Evolutionary conservation across 2,888 invertebrate species (phyloP), one percentile per base, ranked within the genome.

Genomic region (Altica lythri): DNA sequence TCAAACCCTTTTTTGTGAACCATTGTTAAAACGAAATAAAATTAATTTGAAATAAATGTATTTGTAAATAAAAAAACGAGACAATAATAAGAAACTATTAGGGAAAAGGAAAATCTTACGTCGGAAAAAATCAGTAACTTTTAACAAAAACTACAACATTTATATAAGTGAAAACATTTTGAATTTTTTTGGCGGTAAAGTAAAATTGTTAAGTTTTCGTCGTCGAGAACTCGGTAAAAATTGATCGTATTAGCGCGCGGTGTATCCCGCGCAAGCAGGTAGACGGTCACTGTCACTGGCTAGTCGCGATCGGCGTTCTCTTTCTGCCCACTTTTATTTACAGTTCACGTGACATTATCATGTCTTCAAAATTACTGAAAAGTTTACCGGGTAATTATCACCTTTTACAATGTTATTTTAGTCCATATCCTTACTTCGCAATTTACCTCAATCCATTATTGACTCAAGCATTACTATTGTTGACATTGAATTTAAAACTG

Each of bases 1-100:
- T 60, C 57, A 16, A 44, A 57, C 16, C 49, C 47, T 29, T 60
- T 57, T 37, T 55, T 53, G 2, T 60, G 57, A n/a, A 43, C 60
- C 60, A 60, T 60, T 19, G 19, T 17, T 10, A 8, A 40, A 22
- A 17, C 25, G 13, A 8, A 34, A 14, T 14, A 4, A 34, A 16
- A 16, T 16, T 2, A 8, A 16, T 34, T 12, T 34, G 34, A 8
- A 10, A 29, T 16, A n/a, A 27, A 10, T 34, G 40, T n/a, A 8
- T 25, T 27, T 10, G 14, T 40, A 13, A 40, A 4, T 2, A 10
- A 10, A 16, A 29, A 40, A 19, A 17, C 10, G 4, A 34, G 16
- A 34, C n/a, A 29, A n/a, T 25, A 47, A 12, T 8, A n/a, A 35
- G 25, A 35, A 37, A 35, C n/a, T 27, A 3, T 6, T 2, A 2